phyloP scores from a whole-genome alignment of 2,888 invertebrate species.

The Brachycybe producta region DNA sequence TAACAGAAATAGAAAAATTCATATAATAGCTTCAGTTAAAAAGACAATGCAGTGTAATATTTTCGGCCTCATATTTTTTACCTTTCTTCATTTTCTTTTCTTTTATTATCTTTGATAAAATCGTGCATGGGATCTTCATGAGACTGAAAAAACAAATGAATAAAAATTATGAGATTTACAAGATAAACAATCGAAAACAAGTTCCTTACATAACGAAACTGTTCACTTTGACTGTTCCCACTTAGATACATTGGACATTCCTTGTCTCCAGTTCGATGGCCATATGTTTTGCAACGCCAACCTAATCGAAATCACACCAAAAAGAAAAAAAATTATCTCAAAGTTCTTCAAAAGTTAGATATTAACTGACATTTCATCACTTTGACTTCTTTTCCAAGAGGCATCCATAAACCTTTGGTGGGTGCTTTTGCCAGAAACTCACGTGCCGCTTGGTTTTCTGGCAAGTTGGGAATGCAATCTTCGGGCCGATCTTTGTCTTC shows the following conservation, averaged over 20 bases:
- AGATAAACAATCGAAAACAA: no score
- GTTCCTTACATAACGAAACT: conserved; percentile 25
- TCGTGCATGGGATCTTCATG: conserved; percentile 22
- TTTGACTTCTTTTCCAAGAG: conserved; percentile 23
- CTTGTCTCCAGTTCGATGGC: conserved; percentile 27
- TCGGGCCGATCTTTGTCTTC: conserved; percentile 22
- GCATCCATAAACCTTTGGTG: conserved; percentile 22
- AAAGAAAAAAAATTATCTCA: not conserved
- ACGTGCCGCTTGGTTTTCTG: conserved; percentile 20
- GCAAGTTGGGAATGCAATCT: conserved; percentile 22
- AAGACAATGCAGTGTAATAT: not conserved
- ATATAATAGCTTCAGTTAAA: not conserved
- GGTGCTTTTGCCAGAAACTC: conserved; percentile 22
- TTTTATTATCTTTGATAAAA: conserved; percentile 19
- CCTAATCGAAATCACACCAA: conserved; percentile 17
- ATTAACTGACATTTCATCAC: conserved; percentile 22
- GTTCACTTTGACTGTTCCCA: conserved; percentile 25
- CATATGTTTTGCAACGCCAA: conserved; percentile 28
- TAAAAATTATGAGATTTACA: not conserved
- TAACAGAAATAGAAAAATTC: not conserved
- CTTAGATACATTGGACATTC: conserved; percentile 27
- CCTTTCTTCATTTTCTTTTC: conserved; percentile 18
- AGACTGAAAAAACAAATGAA: not conserved
- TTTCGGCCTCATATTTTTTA: not conserved
- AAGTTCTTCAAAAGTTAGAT: not conserved